Conservation (phyloP, 1,140 invertebrate genomes). For the Diorhabda sublineata region DNA sequence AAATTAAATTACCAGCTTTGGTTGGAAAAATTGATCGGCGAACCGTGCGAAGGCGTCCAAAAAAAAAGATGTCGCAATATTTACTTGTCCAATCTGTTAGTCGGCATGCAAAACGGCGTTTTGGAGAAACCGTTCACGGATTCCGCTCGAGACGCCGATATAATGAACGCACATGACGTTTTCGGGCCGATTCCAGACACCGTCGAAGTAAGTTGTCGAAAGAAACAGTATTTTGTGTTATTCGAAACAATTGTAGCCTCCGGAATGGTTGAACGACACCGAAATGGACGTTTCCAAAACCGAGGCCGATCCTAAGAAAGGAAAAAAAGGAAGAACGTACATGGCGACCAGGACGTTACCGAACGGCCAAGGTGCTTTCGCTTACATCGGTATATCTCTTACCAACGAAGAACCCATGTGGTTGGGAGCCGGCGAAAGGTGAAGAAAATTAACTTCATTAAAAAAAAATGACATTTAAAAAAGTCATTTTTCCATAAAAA, state of each 20-base stretch:
- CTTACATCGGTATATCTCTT: slow-evolving; percentile 37
- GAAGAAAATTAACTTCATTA: neutral
- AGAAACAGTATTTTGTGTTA: neutral
- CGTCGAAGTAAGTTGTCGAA: slow-evolving; percentile 21
- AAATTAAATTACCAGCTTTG: slow-evolving; percentile 28
- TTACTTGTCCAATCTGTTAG: slow-evolving; percentile 45
- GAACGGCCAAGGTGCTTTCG: slow-evolving; percentile 46
- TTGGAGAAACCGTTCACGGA: slow-evolving; percentile 42
- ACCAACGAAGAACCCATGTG: slow-evolving; percentile 19
- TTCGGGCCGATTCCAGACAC: slow-evolving; percentile 27
- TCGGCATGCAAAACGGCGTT: slow-evolving; percentile 44
- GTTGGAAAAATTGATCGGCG: slow-evolving; percentile 45
- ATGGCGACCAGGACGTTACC: slow-evolving; percentile 46
- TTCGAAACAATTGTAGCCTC: slow-evolving; percentile 14
- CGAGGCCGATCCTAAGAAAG: slow-evolving; percentile 25
- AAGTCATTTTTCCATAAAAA: too few species aligned
- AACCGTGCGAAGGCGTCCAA: slow-evolving; percentile 37
- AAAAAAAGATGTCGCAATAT: slow-evolving; percentile 46
- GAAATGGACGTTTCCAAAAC: slow-evolving; percentile 23
- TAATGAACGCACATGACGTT: slow-evolving; percentile 38
- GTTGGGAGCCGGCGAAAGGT: slow-evolving; percentile 18
- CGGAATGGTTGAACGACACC: slow-evolving; percentile 38
- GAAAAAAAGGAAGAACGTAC: slow-evolving; percentile 45
- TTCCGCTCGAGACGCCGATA: slow-evolving; percentile 38
- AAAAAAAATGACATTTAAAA: too few species aligned